A percentile compares a stretch with the other conserved stretches of the same genome.
Evolutionary conservation across 2,888 invertebrate species (phyloP).

Genomic region (Dendrolimus pini): DNA sequence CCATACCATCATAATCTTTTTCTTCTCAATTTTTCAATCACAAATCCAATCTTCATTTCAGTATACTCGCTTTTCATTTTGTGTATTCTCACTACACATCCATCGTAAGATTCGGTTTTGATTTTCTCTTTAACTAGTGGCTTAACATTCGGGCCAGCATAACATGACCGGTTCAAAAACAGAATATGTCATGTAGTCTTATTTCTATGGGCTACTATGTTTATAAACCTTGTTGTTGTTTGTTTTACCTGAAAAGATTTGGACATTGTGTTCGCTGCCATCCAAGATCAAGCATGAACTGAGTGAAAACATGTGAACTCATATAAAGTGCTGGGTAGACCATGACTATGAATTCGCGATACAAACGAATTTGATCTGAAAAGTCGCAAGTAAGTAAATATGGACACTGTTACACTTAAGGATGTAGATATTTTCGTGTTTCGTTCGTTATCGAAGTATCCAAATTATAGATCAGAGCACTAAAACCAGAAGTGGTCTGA

Average conservation of each 20-base stretch:
- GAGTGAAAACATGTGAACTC: conserved; percentile 70
- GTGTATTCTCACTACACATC: too few relatives aligned
- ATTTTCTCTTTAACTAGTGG: background rate
- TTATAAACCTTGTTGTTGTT: too few relatives aligned
- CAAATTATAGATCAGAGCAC: too few relatives aligned
- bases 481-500: too few relatives aligned
- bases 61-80: too few relatives aligned
- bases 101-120: too few relatives aligned
- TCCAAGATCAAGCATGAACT: conserved; percentile 74
- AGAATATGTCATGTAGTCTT: background rate
- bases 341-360: conserved; percentile 72
- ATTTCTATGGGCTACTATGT: background rate
- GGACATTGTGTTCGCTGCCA: conserved; percentile 61
- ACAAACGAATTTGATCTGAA: conserved; percentile 76
- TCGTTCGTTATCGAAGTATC: too few relatives aligned
- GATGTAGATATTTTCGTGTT: too few relatives aligned
- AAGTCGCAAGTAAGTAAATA: conserved; percentile 5
- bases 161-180: background rate
- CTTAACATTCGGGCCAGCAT: background rate
- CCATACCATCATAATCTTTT: too few relatives aligned
- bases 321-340: conserved; percentile 76
- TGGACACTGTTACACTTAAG: background rate
- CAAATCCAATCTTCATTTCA: too few relatives aligned
- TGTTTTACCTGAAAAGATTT: conserved; percentile 63
- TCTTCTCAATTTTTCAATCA: too few relatives aligned